Conservation (phyloP, 2,888 invertebrate genomes). For the Gnatocerus cornutus region DNA sequence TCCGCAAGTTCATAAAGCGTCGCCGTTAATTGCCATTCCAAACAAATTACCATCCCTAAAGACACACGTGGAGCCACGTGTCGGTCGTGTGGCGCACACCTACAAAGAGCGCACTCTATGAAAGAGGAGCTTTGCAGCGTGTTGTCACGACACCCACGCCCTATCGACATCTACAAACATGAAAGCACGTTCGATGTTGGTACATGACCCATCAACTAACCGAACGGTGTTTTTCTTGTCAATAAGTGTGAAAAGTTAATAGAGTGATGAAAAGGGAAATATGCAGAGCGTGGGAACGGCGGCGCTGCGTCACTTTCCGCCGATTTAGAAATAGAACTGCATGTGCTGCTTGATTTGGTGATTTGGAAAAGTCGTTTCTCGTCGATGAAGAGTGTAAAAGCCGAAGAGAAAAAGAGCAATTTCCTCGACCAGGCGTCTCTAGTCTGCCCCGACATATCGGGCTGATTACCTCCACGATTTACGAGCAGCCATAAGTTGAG, state of each 20-base stretch:
- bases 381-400: slow-evolving; percentile 15
- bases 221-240: slow-evolving; percentile 17
- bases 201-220: slow-evolving; percentile 16
- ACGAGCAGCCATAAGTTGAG: slow-evolving; percentile 55
- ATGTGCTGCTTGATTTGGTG: no score
- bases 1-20: background rate
- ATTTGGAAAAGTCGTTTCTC: background rate
- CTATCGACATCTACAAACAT: slow-evolving; percentile 47
- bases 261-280: background rate
- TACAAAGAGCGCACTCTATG: slow-evolving; percentile 44
- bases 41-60: slow-evolving; percentile 40
- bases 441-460: slow-evolving; percentile 40
- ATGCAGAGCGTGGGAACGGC: background rate
- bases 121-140: slow-evolving; percentile 42
- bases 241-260: slow-evolving; percentile 31
- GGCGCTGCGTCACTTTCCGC: background rate
- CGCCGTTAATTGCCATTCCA: slow-evolving; percentile 38
- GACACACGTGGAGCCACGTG: slow-evolving; percentile 42
- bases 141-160: slow-evolving; percentile 29
- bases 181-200: slow-evolving; percentile 27
- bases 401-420: slow-evolving; percentile 31
- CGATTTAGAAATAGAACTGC: no score
- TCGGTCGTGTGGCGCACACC: slow-evolving; percentile 40
- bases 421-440: slow-evolving; percentile 41
- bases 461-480: slow-evolving; percentile 53